Evolutionary conservation across 2,113 vertebrate genomes (phyloP).

Genomic region (Delphinapterus leucas): DNA sequence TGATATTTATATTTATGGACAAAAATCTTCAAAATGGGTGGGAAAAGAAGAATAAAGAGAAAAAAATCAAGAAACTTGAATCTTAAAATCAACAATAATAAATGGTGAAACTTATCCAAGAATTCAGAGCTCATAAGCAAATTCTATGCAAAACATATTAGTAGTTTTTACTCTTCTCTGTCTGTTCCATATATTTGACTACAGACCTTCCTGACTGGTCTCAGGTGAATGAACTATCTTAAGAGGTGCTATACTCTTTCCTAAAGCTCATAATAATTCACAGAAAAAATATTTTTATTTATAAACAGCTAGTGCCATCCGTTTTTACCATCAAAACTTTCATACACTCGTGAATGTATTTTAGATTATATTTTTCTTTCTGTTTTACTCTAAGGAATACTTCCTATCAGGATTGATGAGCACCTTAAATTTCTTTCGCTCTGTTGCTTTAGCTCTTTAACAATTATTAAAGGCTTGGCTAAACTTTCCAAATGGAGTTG

Average conservation of each 20-base stretch:
- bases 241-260: background rate
- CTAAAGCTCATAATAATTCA: conserved; percentile 20
- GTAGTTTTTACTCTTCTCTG: conserved; percentile 15
- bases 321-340: background rate
- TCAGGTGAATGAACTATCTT: conserved; percentile 32
- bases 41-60: background rate
- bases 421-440: background rate
- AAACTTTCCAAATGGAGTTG: background rate
- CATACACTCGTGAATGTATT: background rate
- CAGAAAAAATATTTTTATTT: conserved; percentile 29
- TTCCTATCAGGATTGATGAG: background rate
- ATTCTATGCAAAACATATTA: conserved; percentile 45
- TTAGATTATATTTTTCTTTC: conserved; percentile 24
- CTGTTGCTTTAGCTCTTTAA: background rate
- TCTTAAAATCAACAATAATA: conserved; percentile 1
- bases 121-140: conserved; percentile 28
- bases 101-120: conserved; percentile 33
- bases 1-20: background rate
- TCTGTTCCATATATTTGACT: conserved; percentile 49
- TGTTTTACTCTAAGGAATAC: background rate
- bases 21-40: background rate
- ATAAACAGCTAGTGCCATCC: background rate
- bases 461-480: conserved; percentile 1
- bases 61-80: background rate
- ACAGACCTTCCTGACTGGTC: conserved; percentile 43